phyloP scores from a whole-genome alignment of 1,140 invertebrate genomes.

The Drosophila ficusphila region DNA sequence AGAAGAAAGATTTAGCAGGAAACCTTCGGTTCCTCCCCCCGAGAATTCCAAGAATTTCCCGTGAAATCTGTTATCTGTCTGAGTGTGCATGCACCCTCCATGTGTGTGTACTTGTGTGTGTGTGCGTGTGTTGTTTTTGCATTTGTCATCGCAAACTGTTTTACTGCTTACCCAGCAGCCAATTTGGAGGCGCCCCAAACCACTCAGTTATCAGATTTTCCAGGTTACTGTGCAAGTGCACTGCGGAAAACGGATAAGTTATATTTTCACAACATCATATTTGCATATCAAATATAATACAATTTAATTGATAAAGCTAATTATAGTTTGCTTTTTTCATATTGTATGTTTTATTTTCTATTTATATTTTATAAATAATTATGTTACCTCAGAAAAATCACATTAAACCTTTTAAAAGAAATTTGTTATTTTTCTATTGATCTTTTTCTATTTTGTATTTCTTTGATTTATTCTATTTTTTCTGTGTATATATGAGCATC shows the following conservation, averaged over 20 bases:
- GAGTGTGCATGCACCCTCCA: slow-evolving; percentile 2
- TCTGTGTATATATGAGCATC: not conserved
- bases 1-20: slow-evolving; percentile 9
- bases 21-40: slow-evolving; percentile 27
- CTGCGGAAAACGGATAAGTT: not conserved
- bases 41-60: slow-evolving; percentile 56
- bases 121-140: slow-evolving; percentile 53
- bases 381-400: no score
- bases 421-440: not conserved
- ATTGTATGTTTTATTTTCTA: no score
- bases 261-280: no score
- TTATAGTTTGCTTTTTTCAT: no score
- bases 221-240: not conserved
- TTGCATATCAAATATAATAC: no score
- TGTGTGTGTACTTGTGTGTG: slow-evolving; percentile 2
- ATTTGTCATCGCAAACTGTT: slow-evolving; percentile 73
- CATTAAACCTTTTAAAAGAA: no score
- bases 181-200: slow-evolving; percentile 43
- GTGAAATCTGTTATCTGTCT: slow-evolving; percentile 43
- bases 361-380: no score
- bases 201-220: not conserved
- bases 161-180: slow-evolving; percentile 61
- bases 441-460: not conserved
- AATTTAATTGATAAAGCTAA: no score
- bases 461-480: not conserved